These are phyloP conservation scores for Trichacis sp. DNA, from an alignment of 2,888 invertebrate species.

Conservation along the genomic window DNA sequence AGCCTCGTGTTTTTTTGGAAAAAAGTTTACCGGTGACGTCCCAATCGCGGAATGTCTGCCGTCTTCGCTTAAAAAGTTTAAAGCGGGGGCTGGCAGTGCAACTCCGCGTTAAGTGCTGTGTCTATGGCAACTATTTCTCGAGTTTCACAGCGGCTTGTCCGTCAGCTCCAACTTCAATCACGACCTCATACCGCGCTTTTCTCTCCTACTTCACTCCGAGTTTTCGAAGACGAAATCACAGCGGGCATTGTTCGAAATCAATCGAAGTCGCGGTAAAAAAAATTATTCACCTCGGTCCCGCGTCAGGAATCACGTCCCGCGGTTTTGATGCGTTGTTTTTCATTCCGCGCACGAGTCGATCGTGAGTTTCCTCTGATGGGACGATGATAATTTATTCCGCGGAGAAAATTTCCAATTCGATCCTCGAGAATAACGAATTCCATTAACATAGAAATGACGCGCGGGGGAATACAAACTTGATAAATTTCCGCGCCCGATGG, in stretches of 20 bases:
- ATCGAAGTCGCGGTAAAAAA: too few species aligned
- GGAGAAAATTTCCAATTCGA: not conserved
- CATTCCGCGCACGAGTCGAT: not conserved
- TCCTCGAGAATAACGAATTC: not conserved
- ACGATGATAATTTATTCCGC: not conserved
- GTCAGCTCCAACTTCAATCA: not conserved
- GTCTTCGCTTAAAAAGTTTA: not conserved
- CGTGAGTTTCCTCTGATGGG: too few species aligned
- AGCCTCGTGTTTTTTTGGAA: not conserved
- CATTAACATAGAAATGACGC: not conserved
- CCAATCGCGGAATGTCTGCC: not conserved
- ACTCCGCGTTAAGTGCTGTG: slow-evolving; percentile 2
- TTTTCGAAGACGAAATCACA: too few species aligned
- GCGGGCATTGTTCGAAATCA: too few species aligned
- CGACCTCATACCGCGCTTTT: not conserved
- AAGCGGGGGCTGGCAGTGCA: not conserved
- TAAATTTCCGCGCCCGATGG: too few species aligned
- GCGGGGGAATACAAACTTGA: not conserved
- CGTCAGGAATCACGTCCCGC: too few species aligned
- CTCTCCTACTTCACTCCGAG: too few species aligned
- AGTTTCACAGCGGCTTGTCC: not conserved
- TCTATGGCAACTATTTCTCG: slow-evolving; percentile 1
- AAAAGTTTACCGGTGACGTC: not conserved
- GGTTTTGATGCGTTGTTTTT: slow-evolving; percentile 13
- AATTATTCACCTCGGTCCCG: too few species aligned